Conservation (phyloP, 2,797 vertebrate species). For the Trachops cirrhosus region DNA sequence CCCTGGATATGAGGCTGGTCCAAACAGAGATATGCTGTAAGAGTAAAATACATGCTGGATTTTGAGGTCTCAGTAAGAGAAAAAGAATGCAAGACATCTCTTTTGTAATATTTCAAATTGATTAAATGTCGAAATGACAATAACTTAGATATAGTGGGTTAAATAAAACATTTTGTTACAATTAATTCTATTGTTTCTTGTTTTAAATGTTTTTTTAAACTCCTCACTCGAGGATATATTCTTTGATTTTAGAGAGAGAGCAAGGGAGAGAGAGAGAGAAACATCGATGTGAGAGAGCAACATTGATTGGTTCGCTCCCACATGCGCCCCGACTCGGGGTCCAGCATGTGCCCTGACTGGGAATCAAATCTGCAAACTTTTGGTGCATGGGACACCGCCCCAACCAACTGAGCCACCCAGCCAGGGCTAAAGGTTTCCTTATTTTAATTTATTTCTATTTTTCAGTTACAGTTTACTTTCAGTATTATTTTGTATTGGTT, state of each 20-base stretch:
- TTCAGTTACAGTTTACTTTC: not conserved
- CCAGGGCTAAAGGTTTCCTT: not conserved
- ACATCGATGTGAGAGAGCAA: not conserved
- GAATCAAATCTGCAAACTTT: not conserved
- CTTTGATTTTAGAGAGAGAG: not conserved
- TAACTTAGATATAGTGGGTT: not conserved
- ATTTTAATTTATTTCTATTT: not conserved
- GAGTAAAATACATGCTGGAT: not conserved
- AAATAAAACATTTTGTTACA: not conserved
- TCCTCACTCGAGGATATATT: not conserved
- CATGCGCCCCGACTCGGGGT: rapidly evolving
- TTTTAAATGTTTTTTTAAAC: not conserved
- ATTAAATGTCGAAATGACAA: not conserved
- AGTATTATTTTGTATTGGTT: not conserved
- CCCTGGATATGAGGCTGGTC: not conserved
- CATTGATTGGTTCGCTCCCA: not conserved
- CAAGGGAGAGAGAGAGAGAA: not conserved
- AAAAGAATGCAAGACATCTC: not conserved
- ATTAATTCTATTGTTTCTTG: not conserved
- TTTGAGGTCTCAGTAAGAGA: not conserved
- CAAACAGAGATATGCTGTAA: not conserved
- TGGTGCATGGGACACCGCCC: not conserved
- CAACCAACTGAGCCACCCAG: not conserved
- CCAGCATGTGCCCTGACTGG: not conserved
- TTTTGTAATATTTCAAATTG: conserved; percentile 8